Evolutionary conservation across 1,140 invertebrate genomes (phyloP), one percentile per base, ranked within the genome.

Genomic region (Phenacoccus solenopsis): DNA sequence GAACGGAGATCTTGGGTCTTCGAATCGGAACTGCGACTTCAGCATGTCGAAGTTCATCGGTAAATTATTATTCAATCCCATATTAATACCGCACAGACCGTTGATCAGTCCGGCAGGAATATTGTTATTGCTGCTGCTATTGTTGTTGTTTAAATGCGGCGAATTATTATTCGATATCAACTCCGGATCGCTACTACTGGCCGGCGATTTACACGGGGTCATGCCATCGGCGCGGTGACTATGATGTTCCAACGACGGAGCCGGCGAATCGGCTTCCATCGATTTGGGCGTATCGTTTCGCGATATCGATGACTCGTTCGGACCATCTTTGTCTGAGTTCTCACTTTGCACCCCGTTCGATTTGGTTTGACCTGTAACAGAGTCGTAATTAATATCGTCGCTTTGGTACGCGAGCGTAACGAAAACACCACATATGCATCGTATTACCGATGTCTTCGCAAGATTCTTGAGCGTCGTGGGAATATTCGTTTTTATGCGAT

Each of bases 1-100:
- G 80, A 89, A 90, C 35, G 85, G 84, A 27, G 81, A 80, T 69
- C 86, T 82, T 10, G 87, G 87, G 75, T 91, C 89, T 24, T 64
- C 59, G 59, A 64, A 64, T 24, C 59, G 59, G 77, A 88, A 89
- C 1, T 88, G 87, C 74, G 85, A 86, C 76, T 87, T 87, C 32
- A 86, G 78, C 25, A 80, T 82, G 28, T 77, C 75, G 30, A 79
- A 75, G 67, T 72, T 73, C n/a, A 74, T 49, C 21, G 72, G 71
- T 24, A 75, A 70, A 68, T 75, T 77, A 21, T 82, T 81, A 59
- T 82, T 80, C 1, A 84, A 75, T 10, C 81, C 78, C 35, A 79
- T 78, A 69, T 78, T 79, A 28, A 81, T 75, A 25, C 76, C 76
- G 70, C 77, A 79, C 73, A 80, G 70, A 25, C 75, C 75, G 70